Evolutionary conservation across 2,113 vertebrate species (phyloP), one percentile per base, ranked within the genome.

Genomic region (Paramisgurnus dabryanus): DNA sequence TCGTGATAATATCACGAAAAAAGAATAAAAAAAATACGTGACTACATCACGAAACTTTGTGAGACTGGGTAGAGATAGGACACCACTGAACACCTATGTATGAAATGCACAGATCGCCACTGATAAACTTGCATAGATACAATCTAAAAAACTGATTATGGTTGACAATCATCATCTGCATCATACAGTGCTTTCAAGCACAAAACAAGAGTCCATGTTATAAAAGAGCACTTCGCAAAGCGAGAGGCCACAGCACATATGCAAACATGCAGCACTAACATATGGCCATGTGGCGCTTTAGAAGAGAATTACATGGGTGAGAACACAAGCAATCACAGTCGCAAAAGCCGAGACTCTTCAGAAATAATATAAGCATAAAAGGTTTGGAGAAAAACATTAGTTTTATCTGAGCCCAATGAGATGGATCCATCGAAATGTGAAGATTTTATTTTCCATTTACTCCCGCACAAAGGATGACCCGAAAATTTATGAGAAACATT

Each of bases 281-380:
- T 66, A 73, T 40, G 17, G 47, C 60, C 68, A 57, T 53, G 68
- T 27, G 27, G 18, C 18, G 45, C 55, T 65, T 61, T 64, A 12
- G 69, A 55, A 80, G 58, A 34, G 47, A 53, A 73, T 74, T 74
- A 65, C 50, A 40, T 9, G 69, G 83, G 85, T 71, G 69, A 86
- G 61, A 68, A 76, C 45, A 73, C 67, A 79, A 79, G 66, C 83
- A 88, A 87, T 88, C 78, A 81, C 15, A 66, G 74, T 84, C 9
- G 18, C 53, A 66, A 17, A 7, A 4, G 60, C 81, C 41, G 76
- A 10, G 72, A 78, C 64, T 22, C 18, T 18, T 45, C 43, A 49
- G 80, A 64, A 64, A 27, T 6, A 43, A 39, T 55, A 83, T 66
- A 71, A 75, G 18, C 63, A 45, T 63, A 60, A 39, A 60, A 43